Percentiles rank a stretch among this genome's conserved stretches.
phyloP scores from a whole-genome alignment of 2,113 vertebrate genomes.

The Pseudorhombus dupliciocellatus region DNA sequence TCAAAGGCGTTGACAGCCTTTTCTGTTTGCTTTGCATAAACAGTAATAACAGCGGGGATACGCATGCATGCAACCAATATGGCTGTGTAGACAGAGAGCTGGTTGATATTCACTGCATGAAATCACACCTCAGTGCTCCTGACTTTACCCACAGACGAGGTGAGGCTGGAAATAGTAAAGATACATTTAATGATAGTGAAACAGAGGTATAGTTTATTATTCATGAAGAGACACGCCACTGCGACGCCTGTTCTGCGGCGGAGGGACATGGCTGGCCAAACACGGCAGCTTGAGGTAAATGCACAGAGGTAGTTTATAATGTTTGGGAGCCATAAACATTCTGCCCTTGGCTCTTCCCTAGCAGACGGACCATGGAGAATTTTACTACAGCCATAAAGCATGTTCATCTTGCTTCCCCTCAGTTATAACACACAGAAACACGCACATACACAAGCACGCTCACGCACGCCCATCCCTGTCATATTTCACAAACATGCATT shows the following conservation, averaged over 20 bases:
- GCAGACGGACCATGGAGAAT: conserved; percentile 81
- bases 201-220: conserved; percentile 76
- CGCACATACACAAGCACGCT: conserved; percentile 49
- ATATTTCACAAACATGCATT: conserved; percentile 71
- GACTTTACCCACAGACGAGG: conserved; percentile 54
- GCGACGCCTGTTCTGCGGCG: conserved; percentile 40
- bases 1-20: neutral
- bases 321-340: conserved; percentile 82
- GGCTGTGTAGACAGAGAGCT: conserved; percentile 9
- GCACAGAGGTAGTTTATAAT: conserved; percentile 81
- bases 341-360: conserved; percentile 84
- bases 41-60: conserved; percentile 18
- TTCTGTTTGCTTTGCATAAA: conserved; percentile 2
- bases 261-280: conserved; percentile 73
- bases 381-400: conserved; percentile 83
- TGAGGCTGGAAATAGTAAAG: conserved; percentile 67
- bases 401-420: conserved; percentile 73
- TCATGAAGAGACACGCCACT: conserved; percentile 69
- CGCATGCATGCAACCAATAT: conserved; percentile 24
- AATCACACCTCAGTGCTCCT: conserved; percentile 57
- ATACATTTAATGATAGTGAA: conserved; percentile 74
- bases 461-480: conserved; percentile 47
- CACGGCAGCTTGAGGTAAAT: conserved; percentile 77
- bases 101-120: conserved; percentile 67
- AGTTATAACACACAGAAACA: conserved; percentile 61